Evolutionary conservation across 1,140 invertebrate species (phyloP).

Genomic region (Contarinia nasturtii): DNA sequence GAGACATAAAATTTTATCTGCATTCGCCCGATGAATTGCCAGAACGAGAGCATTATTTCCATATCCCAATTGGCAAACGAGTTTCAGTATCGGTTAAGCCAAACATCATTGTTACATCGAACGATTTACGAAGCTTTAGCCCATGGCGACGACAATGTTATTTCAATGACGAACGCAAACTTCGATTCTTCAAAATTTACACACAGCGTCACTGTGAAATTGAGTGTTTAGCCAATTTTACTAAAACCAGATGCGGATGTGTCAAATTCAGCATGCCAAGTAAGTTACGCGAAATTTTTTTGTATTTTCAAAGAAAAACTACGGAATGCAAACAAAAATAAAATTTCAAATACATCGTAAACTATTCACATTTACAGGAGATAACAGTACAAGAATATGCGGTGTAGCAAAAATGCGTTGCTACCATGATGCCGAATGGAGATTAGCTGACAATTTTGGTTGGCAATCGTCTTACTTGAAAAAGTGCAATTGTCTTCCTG

Average conservation of each 20-base stretch:
- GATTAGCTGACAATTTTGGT: no score
- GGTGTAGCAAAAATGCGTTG: no score
- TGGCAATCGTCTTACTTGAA: slow-evolving; percentile 23
- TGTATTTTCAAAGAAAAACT: background rate
- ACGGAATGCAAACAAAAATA: no score
- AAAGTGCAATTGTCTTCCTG: slow-evolving; percentile 34
- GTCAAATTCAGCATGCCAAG: slow-evolving; percentile 22
- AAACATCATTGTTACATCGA: slow-evolving; percentile 3
- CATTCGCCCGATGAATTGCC: background rate
- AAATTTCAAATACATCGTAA: no score
- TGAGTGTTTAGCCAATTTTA: slow-evolving; percentile 24
- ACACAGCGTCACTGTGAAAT: slow-evolving; percentile 22
- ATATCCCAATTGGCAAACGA: slow-evolving; percentile 1
- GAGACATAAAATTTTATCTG: no score
- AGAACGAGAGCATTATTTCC: slow-evolving; percentile 1
- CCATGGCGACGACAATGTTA: slow-evolving; percentile 1
- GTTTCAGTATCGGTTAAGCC: slow-evolving; percentile 1
- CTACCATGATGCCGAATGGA: no score
- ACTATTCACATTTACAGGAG: no score
- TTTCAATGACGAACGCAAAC: slow-evolving; percentile 1
- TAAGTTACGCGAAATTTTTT: slow-evolving; percentile 8
- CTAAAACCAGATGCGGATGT: slow-evolving; percentile 17
- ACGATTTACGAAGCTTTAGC: background rate
- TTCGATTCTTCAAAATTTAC: slow-evolving; percentile 18
- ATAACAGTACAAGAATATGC: no score